phyloP scores from a whole-genome alignment of 2,113 vertebrate genomes.

The Catharus bicknelli region DNA sequence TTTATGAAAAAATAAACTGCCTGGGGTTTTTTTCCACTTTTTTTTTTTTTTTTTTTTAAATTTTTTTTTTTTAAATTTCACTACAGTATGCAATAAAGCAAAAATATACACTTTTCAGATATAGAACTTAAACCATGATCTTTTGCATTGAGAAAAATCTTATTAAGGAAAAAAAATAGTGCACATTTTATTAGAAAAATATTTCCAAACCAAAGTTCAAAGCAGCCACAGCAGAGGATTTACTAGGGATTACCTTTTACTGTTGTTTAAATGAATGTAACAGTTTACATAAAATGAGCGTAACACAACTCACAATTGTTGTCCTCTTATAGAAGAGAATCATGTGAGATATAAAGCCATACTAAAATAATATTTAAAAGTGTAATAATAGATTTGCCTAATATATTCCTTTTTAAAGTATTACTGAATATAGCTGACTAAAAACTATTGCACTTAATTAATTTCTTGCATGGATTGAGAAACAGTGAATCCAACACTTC shows the following conservation, averaged over 20 bases:
- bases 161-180: background rate
- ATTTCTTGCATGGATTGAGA: background rate
- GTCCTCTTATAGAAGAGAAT: background rate
- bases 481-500: background rate
- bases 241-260: background rate
- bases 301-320: background rate
- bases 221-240: background rate
- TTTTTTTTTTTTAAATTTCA: background rate
- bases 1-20: background rate
- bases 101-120: background rate
- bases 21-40: accelerated
- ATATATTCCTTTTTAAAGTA: background rate
- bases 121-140: background rate
- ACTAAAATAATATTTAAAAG: background rate
- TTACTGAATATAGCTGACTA: background rate
- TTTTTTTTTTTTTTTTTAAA: background rate
- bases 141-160: background rate
- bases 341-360: background rate
- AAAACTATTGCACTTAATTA: background rate
- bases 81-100: background rate
- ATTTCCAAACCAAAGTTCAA: background rate
- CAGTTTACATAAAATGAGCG: background rate
- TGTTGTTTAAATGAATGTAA: background rate
- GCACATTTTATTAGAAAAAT: background rate
- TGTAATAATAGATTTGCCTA: background rate